These are phyloP conservation scores for Muscidifurax raptorellus DNA, from an alignment of 1,140 invertebrate species.

Conservation along the genomic window DNA sequence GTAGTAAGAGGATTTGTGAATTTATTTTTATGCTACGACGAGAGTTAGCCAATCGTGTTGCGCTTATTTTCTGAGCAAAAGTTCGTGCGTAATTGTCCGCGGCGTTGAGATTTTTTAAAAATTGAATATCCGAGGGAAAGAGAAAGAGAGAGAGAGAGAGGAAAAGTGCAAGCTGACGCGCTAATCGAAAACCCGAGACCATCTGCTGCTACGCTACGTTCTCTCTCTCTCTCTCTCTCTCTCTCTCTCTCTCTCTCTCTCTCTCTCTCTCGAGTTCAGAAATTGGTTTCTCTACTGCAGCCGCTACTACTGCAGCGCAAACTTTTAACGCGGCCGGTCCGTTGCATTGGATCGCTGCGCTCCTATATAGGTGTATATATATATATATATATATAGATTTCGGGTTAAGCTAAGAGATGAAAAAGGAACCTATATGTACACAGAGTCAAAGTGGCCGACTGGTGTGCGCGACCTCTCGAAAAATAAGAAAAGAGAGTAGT, in stretches of 20 bases:
- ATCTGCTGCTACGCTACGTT: background rate
- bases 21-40: too few relatives aligned
- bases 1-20: conserved; percentile 5
- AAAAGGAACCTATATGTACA: background rate
- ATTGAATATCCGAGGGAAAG: background rate
- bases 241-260: conserved; percentile 18
- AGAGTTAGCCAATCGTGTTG: too few relatives aligned
- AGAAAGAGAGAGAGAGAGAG: background rate
- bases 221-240: conserved; percentile 23
- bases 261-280: conserved; percentile 44
- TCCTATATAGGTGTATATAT: too few relatives aligned
- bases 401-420: background rate
- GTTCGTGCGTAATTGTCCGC: too few relatives aligned
- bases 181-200: conserved; percentile 35
- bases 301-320: conserved; percentile 21
- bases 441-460: background rate
- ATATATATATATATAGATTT: background rate
- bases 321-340: conserved; percentile 57
- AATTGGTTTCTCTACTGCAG: conserved; percentile 47
- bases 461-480: conserved; percentile 2
- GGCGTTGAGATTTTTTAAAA: too few relatives aligned
- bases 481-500: conserved; percentile 15
- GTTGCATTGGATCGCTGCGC: conserved; percentile 50
- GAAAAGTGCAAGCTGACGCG: conserved; percentile 32
- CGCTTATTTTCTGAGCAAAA: background rate